A percentile compares a stretch with the other conserved stretches of the same genome.
Evolutionary conservation across 2,888 invertebrate species (phyloP).

Genomic region (Dione juno): DNA sequence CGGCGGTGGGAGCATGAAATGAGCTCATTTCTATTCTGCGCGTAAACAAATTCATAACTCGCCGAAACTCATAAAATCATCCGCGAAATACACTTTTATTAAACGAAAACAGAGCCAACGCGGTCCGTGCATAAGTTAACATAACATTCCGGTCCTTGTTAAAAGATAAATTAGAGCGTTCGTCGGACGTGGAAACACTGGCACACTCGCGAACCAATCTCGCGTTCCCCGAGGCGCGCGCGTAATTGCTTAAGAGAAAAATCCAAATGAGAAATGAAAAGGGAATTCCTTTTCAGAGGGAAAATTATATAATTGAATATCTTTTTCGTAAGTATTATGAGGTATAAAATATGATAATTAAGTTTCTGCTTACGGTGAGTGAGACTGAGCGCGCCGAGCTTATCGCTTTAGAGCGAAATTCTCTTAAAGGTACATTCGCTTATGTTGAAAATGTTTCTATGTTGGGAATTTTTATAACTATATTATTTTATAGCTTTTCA

Average conservation of each 20-base stretch:
- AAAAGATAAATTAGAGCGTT: slow-evolving; percentile 72
- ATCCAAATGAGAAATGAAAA: slow-evolving; percentile 84
- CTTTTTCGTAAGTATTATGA: slow-evolving; percentile 82
- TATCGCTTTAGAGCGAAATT: slow-evolving; percentile 45
- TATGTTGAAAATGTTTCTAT: slow-evolving; percentile 26
- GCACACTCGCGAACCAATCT: slow-evolving; percentile 68
- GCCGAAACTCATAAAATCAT: slow-evolving; percentile 72
- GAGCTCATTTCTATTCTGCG: slow-evolving; percentile 67
- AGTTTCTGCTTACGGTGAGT: slow-evolving; percentile 75
- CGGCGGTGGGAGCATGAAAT: slow-evolving; percentile 56
- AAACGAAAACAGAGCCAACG: slow-evolving; percentile 74
- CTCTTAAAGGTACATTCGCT: slow-evolving; percentile 40
- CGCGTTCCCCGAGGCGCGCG: slow-evolving; percentile 69
- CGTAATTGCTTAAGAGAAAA: slow-evolving; percentile 84
- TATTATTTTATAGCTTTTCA: slow-evolving; percentile 24
- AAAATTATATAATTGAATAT: slow-evolving; percentile 84
- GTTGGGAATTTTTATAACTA: slow-evolving; percentile 25
- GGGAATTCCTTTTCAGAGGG: slow-evolving; percentile 81
- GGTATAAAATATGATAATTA: slow-evolving; percentile 84
- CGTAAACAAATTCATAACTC: slow-evolving; percentile 71
- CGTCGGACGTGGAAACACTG: slow-evolving; percentile 62
- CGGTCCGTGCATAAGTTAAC: slow-evolving; percentile 74
- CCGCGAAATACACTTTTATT: slow-evolving; percentile 73
- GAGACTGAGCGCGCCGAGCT: slow-evolving; percentile 51
- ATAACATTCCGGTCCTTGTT: slow-evolving; percentile 74